A percentile compares a stretch with the other conserved stretches of the same genome.
phyloP scores from a whole-genome alignment of 1,140 invertebrate species.

The Aphelinus certus region DNA sequence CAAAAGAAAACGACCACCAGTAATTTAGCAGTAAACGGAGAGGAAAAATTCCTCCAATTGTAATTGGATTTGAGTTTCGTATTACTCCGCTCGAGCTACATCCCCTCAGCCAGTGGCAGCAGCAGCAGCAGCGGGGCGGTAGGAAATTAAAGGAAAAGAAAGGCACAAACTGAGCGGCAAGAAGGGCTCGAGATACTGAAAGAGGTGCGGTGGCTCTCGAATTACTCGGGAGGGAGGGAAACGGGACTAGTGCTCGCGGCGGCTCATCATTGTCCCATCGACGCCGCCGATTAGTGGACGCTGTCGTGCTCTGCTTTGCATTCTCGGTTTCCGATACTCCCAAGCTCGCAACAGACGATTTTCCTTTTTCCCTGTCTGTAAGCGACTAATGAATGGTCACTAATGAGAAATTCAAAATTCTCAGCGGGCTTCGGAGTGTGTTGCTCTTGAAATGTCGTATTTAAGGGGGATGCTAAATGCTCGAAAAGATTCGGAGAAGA shows the following conservation, averaged over 20 bases:
- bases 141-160: conserved; percentile 37
- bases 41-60: conserved; percentile 8
- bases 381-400: too few relatives aligned
- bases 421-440: too few relatives aligned
- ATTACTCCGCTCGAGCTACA: not conserved
- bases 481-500: conserved; percentile 17
- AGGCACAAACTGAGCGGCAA: conserved; percentile 16
- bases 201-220: conserved; percentile 4
- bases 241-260: conserved; percentile 35
- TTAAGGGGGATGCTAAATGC: not conserved
- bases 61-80: conserved; percentile 32
- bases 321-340: too few relatives aligned
- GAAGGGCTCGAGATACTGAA: conserved; percentile 16
- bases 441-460: too few relatives aligned
- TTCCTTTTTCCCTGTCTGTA: too few relatives aligned
- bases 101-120: not conserved
- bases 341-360: too few relatives aligned
- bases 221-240: conserved; percentile 21
- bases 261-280: conserved; percentile 39
- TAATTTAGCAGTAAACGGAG: too few relatives aligned
- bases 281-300: conserved; percentile 19
- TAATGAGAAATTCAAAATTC: too few relatives aligned
- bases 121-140: not conserved
- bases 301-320: too few relatives aligned
- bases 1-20: too few relatives aligned